These are phyloP conservation scores for Lepidothrix coronata DNA, from an alignment of 2,113 vertebrate genomes.

Conservation along the genomic window DNA sequence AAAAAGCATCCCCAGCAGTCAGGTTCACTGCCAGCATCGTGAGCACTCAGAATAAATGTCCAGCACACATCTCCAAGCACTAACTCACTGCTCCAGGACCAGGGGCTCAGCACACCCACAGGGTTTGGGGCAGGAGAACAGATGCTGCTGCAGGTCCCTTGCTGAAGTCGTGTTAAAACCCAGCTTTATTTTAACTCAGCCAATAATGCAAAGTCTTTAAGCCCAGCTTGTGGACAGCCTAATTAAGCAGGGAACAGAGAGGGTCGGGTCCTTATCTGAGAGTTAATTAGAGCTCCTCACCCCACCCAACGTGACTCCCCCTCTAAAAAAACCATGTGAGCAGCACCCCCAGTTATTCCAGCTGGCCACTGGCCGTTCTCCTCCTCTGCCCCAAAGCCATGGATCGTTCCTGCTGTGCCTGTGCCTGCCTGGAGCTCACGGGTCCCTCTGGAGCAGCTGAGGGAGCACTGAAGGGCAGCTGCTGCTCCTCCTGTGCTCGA, in stretches of 20 bases:
- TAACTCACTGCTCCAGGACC: background rate
- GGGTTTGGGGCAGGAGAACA: background rate
- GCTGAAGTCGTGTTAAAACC: conserved; percentile 4
- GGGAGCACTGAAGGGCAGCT: background rate
- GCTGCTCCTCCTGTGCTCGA: background rate
- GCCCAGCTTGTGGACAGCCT: background rate
- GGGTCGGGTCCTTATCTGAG: background rate
- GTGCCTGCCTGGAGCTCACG: background rate
- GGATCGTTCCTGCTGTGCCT: background rate
- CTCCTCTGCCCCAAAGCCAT: rapidly evolving
- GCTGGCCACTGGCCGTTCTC: background rate
- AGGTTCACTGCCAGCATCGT: background rate
- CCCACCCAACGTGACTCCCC: background rate
- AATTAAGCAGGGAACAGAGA: background rate
- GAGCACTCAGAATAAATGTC: background rate
- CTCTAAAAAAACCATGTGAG: background rate
- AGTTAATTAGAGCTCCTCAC: background rate
- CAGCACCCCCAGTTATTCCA: background rate
- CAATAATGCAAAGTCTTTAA: conserved; percentile 15
- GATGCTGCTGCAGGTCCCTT: background rate
- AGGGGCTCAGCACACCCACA: background rate
- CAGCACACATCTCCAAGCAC: background rate
- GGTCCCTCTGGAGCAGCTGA: background rate
- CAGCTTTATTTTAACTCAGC: conserved; percentile 13
- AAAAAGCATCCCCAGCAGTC: background rate